phyloP scores from a whole-genome alignment of 2,797 vertebrate species.

The Acrocephalus scirpaceus region DNA sequence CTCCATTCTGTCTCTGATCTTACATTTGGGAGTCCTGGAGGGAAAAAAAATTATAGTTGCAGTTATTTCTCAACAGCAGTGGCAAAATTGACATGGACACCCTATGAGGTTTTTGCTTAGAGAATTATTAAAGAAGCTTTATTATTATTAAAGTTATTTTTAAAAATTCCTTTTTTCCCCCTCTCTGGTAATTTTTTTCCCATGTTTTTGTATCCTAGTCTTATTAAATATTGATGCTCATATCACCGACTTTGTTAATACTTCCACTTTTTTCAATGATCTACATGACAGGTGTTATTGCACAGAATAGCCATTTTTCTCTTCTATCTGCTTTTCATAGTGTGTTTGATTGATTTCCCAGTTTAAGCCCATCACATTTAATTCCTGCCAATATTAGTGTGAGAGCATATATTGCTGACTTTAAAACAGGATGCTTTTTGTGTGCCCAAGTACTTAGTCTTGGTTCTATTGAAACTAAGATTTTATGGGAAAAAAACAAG shows the following conservation, averaged over 20 bases:
- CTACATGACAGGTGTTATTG: slow-evolving; percentile 31
- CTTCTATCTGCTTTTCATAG: not conserved
- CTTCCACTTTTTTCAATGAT: not conserved
- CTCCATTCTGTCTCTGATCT: not conserved
- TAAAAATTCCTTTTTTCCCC: not conserved
- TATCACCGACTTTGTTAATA: not conserved
- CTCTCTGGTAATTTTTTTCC: fast-evolving
- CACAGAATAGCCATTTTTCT: slow-evolving; percentile 8
- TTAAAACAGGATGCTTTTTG: not conserved
- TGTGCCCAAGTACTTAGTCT: not conserved
- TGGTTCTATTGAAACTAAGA: not conserved
- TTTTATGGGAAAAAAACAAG: not conserved
- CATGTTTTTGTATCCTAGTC: not conserved
- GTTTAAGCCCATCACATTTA: not conserved
- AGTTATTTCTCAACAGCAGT: not conserved
- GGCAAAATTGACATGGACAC: not conserved
- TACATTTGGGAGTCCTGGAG: not conserved
- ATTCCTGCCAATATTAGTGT: not conserved
- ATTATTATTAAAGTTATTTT: not conserved
- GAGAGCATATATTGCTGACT: not conserved
- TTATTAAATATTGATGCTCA: slow-evolving; percentile 19
- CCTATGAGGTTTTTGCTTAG: not conserved
- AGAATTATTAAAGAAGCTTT: not conserved
- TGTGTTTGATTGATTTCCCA: slow-evolving; percentile 20
- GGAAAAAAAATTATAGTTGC: not conserved